Conservation (phyloP, 64 coral and sea anemone species). For the Porites australiensis region DNA sequence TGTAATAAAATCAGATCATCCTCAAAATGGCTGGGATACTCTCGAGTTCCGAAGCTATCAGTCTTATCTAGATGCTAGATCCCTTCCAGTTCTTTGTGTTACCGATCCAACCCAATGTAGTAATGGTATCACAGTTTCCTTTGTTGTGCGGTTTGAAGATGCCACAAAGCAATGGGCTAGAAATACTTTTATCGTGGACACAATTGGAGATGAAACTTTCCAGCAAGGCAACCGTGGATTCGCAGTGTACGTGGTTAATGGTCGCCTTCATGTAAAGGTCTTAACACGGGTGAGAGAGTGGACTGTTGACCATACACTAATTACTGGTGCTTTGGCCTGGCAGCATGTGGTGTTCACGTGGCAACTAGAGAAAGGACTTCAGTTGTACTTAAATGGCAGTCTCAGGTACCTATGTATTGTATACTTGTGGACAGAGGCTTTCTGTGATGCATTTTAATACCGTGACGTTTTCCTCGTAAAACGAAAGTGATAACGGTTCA, state of each 20-base stretch:
- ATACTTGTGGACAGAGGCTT: not conserved
- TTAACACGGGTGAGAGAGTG: slow-evolving; percentile 46
- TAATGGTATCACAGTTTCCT: slow-evolving; percentile 69
- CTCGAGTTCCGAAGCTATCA: slow-evolving; percentile 45
- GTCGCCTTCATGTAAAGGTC: slow-evolving; percentile 45
- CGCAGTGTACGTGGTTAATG: slow-evolving; percentile 65
- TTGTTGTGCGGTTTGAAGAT: slow-evolving; percentile 68
- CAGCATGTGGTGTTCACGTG: slow-evolving; percentile 84
- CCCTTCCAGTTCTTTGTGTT: slow-evolving; percentile 55
- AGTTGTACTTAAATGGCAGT: slow-evolving; percentile 65
- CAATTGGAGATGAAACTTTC: slow-evolving; percentile 14
- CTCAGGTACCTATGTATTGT: slow-evolving; percentile 29
- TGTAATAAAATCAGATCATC: slow-evolving; percentile 21
- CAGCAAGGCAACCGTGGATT: slow-evolving; percentile 67
- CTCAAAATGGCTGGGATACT: slow-evolving; percentile 49
- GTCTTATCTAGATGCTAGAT: slow-evolving; percentile 49
- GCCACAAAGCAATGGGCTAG: slow-evolving; percentile 42
- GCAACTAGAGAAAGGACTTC: slow-evolving; percentile 54
- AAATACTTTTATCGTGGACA: slow-evolving; percentile 76
- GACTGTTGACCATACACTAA: slow-evolving; percentile 29
- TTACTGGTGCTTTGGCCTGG: slow-evolving; percentile 49
- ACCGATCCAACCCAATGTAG: slow-evolving; percentile 46
- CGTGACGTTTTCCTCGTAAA: too few relatives aligned
- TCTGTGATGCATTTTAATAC: too few relatives aligned
- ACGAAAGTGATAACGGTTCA: too few relatives aligned